These are phyloP conservation scores for Stegodyphus dumicola DNA, from an alignment of 1,140 invertebrate species.

Conservation along the genomic window DNA sequence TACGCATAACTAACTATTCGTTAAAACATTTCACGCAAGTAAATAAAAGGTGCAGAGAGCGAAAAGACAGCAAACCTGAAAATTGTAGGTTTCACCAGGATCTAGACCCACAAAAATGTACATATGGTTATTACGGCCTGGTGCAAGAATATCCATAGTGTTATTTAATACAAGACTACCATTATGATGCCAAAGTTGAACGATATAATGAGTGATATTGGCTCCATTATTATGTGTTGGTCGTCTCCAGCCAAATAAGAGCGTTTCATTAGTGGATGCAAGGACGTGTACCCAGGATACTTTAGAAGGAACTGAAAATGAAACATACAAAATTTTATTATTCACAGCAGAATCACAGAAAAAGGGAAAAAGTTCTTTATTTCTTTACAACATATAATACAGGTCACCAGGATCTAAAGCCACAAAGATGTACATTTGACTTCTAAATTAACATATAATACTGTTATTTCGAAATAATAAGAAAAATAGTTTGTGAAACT, in stretches of 20 bases:
- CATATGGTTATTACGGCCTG: conserved; percentile 62
- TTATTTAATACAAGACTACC: conserved; percentile 53
- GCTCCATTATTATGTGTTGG: conserved; percentile 62
- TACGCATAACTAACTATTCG: no score
- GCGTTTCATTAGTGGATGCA: conserved; percentile 62
- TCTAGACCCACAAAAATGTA: conserved; percentile 59
- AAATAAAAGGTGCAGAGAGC: no score
- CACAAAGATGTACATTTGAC: no score
- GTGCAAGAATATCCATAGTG: conserved; percentile 44
- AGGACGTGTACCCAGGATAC: conserved; percentile 62
- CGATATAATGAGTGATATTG: conserved; percentile 61
- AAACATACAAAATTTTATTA: conserved; percentile 2
- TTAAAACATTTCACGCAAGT: no score
- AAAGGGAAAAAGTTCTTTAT: not conserved
- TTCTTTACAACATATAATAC: not conserved
- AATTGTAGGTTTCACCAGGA: conserved; percentile 61
- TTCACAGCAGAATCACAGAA: not conserved
- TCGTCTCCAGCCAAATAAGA: conserved; percentile 62
- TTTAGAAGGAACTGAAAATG: conserved; percentile 62
- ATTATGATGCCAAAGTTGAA: conserved; percentile 59
- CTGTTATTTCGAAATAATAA: no score
- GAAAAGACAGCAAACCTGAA: conserved; percentile 44
- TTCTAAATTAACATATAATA: no score
- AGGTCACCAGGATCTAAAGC: no score
- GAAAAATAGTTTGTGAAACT: no score